Evolutionary conservation across 92 coral and sea anemone species (phyloP), one percentile per base, ranked within the genome.

Genomic region (Zoanthus sansibaricus): DNA sequence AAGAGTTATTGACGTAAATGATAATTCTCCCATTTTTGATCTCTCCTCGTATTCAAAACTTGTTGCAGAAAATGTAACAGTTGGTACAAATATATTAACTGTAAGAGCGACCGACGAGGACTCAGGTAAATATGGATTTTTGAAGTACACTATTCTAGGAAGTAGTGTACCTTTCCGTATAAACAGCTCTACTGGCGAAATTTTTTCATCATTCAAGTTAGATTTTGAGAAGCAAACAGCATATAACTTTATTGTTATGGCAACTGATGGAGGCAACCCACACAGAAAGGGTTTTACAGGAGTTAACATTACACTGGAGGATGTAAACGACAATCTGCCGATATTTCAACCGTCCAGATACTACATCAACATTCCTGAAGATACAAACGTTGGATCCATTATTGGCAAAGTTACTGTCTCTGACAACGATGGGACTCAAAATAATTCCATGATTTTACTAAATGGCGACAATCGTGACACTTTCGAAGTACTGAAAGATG

Each of bases 81-180:
- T 45, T 16, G 55, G 77, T 42, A 72, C 77, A 37, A 72, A 17
- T 42, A 31, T 73, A 14, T 73, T 73, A 73, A 73, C 78, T 73
- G 90, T 90, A 77, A 87, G 91, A 70, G 93, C 95, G 88, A 72
- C 66, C 15, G 95, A 92, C 72, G 74, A 45, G 74, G 95, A 92
- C 91, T 84, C 91, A 73, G 95, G 88, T 14, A 55, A 58, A 8
- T 87, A 93, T 88, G 77, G 88, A 70, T 48, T 46, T 15, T 55
- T 93, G 14, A 73, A 71, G 3, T 90, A 90, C 47, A 69, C 88
- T 11, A 84, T 93, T 58, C 78, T 49, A 5, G 49, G 72, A 72
- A 72, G 61, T 6, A 8, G 42, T 9, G n/a, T 75, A 5, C 79
- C 79, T 8, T 75, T 75, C 20, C 79, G 62, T 51, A 48, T 75